These are phyloP conservation scores for Glossophaga mutica DNA, from an alignment of 2,797 vertebrate species.

Conservation along the genomic window DNA sequence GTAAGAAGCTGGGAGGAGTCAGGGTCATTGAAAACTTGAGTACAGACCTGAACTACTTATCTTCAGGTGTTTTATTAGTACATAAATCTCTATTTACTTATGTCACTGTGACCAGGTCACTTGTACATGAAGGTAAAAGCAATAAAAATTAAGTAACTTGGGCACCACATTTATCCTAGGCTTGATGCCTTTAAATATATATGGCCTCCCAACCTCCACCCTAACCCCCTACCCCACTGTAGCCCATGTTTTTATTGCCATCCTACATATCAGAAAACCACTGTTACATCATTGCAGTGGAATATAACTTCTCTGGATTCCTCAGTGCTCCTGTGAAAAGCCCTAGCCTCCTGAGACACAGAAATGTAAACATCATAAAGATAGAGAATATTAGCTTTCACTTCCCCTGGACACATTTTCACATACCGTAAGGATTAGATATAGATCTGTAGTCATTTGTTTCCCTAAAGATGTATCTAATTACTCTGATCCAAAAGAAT, in stretches of 20 bases:
- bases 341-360: neutral
- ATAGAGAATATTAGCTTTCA: neutral
- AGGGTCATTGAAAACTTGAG: neutral
- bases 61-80: neutral
- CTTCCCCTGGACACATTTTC: conserved; percentile 2
- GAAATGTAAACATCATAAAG: neutral
- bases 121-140: neutral
- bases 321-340: neutral
- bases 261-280: neutral
- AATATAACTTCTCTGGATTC: neutral
- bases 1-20: neutral
- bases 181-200: neutral
- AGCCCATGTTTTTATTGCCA: neutral
- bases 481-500: conserved; percentile 9
- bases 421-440: neutral
- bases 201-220: neutral
- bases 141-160: neutral
- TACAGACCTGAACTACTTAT: neutral
- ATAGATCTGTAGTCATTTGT: neutral
- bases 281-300: neutral
- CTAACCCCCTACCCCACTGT: neutral
- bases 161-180: neutral
- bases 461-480: conserved; percentile 6
- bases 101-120: neutral
- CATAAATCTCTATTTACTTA: neutral